Conservation (phyloP, 2,113 vertebrate genomes). For the Labrus mixtus region DNA sequence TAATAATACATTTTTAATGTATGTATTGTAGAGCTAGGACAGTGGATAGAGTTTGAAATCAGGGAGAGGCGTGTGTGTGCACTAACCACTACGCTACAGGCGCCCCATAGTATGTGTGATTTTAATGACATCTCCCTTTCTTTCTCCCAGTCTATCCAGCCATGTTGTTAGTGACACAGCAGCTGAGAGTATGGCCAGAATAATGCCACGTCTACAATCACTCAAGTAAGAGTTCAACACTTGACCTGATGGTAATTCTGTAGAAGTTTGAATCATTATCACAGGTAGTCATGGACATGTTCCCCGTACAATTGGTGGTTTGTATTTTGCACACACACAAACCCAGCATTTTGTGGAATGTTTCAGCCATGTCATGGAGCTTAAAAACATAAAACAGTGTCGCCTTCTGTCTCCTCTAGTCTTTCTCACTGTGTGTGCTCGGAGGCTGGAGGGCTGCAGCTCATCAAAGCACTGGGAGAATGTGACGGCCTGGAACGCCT, state of each 20-base stretch:
- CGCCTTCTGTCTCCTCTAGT: constrained; percentile 51
- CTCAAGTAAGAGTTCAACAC: constrained; percentile 78
- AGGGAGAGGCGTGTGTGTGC: too few species aligned
- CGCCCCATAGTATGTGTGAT: too few species aligned
- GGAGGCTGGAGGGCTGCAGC: constrained; percentile 38
- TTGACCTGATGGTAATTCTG: not conserved
- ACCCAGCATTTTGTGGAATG: not conserved
- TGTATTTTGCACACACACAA: too few species aligned
- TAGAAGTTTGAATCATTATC: not conserved
- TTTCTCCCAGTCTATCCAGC: constrained; percentile 81
- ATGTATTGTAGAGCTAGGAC: too few species aligned
- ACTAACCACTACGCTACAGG: too few species aligned
- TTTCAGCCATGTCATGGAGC: not conserved
- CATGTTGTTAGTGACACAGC: constrained; percentile 70
- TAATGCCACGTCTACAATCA: constrained; percentile 69
- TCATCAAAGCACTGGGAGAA: constrained; percentile 62
- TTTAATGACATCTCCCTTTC: not conserved
- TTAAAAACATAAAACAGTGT: not conserved
- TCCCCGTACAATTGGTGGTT: too few species aligned
- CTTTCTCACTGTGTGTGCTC: constrained; percentile 71
- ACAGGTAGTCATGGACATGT: not conserved
- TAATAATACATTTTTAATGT: too few species aligned
- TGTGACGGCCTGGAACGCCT: constrained; percentile 70
- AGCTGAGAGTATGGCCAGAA: constrained; percentile 50
- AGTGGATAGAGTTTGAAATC: too few species aligned